Percentiles rank a stretch among this genome's conserved stretches.
Evolutionary conservation across 2,888 invertebrate genomes (phyloP).

Genomic region (Barypeithes pellucidus): DNA sequence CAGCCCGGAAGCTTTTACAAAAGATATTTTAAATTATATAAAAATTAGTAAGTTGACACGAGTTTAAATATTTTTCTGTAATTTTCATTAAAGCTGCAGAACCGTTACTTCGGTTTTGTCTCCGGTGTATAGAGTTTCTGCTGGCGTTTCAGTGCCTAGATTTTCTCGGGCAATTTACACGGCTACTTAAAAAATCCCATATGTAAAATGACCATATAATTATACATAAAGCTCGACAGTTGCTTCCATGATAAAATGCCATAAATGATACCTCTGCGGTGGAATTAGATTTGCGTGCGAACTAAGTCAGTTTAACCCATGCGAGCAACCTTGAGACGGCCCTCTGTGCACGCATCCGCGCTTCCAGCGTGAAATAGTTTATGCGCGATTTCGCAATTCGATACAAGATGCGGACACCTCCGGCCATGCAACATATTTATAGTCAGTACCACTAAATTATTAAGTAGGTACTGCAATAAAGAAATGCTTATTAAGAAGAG

Average conservation of each 20-base stretch:
- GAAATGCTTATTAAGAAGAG: conserved; percentile 22
- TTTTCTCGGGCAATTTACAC: not conserved
- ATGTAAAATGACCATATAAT: conserved; percentile 4
- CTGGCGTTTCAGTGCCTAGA: no score
- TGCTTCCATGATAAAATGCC: conserved; percentile 19
- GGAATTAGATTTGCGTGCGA: conserved; percentile 35
- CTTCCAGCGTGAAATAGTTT: conserved; percentile 56
- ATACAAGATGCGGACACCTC: conserved; percentile 47
- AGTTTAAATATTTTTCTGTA: no score
- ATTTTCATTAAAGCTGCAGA: no score
- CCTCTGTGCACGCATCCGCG: conserved; percentile 57
- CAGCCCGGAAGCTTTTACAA: no score
- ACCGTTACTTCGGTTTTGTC: no score
- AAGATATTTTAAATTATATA: no score
- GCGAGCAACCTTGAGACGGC: conserved; percentile 55
- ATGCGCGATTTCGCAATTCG: conserved; percentile 57
- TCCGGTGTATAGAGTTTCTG: no score
- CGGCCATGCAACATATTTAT: conserved; percentile 48
- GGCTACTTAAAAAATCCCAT: not conserved
- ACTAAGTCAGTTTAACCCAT: conserved; percentile 31
- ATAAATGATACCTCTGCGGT: conserved; percentile 12
- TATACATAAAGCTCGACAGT: conserved; percentile 2
- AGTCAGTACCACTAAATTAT: conserved; percentile 10
- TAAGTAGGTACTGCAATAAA: conserved; percentile 5
- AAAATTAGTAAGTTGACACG: no score